These are phyloP conservation scores for Kuschelorhynchus macadamiae DNA, from an alignment of 2,888 invertebrate species.

Conservation along the genomic window DNA sequence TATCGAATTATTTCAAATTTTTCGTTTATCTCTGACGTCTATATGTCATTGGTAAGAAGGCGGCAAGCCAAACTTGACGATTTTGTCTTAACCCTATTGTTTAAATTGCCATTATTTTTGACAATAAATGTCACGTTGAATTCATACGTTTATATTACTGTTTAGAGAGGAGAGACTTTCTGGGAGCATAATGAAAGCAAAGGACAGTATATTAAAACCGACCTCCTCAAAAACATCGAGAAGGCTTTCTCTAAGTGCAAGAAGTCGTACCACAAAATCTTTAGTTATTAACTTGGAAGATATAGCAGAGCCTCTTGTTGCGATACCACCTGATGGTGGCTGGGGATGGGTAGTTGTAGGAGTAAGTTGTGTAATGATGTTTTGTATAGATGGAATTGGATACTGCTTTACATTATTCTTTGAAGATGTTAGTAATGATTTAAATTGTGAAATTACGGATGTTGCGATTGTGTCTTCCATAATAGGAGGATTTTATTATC, in stretches of 20 bases:
- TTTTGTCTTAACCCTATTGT: no score
- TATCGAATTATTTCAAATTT: no score
- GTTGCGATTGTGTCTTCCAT: constrained; percentile 60
- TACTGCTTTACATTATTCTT: constrained; percentile 75
- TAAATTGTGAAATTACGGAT: constrained; percentile 55
- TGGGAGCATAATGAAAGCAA: constrained; percentile 4
- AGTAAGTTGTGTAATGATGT: constrained; percentile 72
- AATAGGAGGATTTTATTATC: constrained; percentile 61
- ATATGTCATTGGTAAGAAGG: no score
- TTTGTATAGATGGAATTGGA: constrained; percentile 74
- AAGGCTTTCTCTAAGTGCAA: not conserved
- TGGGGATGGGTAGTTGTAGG: constrained; percentile 75
- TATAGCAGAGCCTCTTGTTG: constrained; percentile 55
- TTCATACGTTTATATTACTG: no score
- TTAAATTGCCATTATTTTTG: no score
- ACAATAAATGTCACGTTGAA: no score
- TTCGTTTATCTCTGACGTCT: no score
- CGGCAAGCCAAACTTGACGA: no score
- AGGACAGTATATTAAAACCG: constrained; percentile 1
- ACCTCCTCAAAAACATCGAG: constrained; percentile 11
- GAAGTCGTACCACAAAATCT: constrained; percentile 17
- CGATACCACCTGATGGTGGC: constrained; percentile 74
- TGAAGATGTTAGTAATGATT: constrained; percentile 58
- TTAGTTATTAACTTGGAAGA: constrained; percentile 29
- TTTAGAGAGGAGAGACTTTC: not conserved